These are phyloP conservation scores for Hofmannophila pseudospretella DNA, from an alignment of 2,888 invertebrate species.

Conservation along the genomic window DNA sequence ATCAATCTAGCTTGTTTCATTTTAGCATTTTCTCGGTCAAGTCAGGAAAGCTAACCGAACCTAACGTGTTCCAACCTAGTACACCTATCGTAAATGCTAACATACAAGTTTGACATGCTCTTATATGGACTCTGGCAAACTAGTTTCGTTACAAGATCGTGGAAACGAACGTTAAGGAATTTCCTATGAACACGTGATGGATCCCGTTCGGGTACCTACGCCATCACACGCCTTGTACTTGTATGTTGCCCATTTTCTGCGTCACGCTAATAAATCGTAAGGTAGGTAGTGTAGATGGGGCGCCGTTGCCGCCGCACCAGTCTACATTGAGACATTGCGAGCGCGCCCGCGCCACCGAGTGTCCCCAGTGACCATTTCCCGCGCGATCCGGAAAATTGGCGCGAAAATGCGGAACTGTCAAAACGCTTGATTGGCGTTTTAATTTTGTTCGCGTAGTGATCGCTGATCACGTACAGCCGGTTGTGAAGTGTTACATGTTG, in stretches of 20 bases:
- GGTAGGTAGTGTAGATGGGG: constrained; percentile 54
- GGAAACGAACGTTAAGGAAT: constrained; percentile 14
- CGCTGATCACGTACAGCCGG: constrained; percentile 17
- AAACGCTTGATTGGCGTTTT: constrained; percentile 40
- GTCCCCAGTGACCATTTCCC: constrained; percentile 34
- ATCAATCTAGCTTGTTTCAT: too few relatives aligned
- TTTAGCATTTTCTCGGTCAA: not conserved
- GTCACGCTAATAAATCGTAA: constrained; percentile 67
- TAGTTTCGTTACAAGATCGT: constrained; percentile 4
- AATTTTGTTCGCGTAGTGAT: constrained; percentile 25
- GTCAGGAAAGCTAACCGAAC: not conserved
- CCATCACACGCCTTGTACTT: too few relatives aligned
- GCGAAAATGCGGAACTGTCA: constrained; percentile 71
- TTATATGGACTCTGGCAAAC: constrained; percentile 3
- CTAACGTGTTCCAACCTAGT: not conserved
- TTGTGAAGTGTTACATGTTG: constrained; percentile 13
- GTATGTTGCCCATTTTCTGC: constrained; percentile 56
- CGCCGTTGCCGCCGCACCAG: constrained; percentile 41
- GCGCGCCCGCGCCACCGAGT: constrained; percentile 41
- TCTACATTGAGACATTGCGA: constrained; percentile 53
- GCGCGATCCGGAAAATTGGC: constrained; percentile 67
- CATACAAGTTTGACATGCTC: constrained; percentile 3
- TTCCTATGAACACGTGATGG: constrained; percentile 35
- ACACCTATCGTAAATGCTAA: not conserved
- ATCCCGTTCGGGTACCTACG: constrained; percentile 21